Base-by-base conservation (phyloP, 30 jellyfish, hydroid and myxozoan genomes). In the Turritopsis rubra region DNA sequence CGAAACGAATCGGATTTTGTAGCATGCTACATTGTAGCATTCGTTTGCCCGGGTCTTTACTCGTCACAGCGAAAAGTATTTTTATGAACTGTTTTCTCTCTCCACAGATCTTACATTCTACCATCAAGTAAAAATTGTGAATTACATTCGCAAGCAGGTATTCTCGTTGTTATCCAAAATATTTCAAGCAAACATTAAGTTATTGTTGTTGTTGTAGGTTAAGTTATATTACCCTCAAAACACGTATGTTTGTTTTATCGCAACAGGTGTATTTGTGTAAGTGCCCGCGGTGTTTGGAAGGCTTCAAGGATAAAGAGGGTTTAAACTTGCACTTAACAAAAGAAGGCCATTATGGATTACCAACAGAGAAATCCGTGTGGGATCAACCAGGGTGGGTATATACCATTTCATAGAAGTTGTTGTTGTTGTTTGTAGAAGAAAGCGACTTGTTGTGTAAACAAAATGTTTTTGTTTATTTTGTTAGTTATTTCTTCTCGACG, bases 311-410 rank as follows among this genome's bases (percentile, higher is more conserved):
- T 28, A 72, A 66, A 75, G 81, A 81, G 22, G 84, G 66, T 19
- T 81, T 92, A 22, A 81, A 28, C 28, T 60, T 21, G n/a, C 98
- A 92, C 82, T 79, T 92, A 89, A 76, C 74, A 21, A 54, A 52
- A 4, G 86, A 88, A 76, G 71, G 75, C 30, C 99, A 93, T 65
- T 89, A 80, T 75, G 52, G 81, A 54, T 72, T 93, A 54, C 99
- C 99, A 65, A 79, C 66, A 20, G 99, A 93, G 28, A 85, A 86
- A 80, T 30, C 88, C 7, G 21, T 80, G 21, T 93, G 99, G 99
- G 96, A 93, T 52, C 96, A 89, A 83, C 99, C 99, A 53, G 96
- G 95, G 99, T 93, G 71, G 81, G 96, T 88, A 18, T 80, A 9
- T 16, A 79, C 25, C 53, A 29, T 8, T 27, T 28, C 21, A 28